Evolutionary conservation across 2,888 invertebrate species (phyloP).

Genomic region (Hymenopus coronatus): DNA sequence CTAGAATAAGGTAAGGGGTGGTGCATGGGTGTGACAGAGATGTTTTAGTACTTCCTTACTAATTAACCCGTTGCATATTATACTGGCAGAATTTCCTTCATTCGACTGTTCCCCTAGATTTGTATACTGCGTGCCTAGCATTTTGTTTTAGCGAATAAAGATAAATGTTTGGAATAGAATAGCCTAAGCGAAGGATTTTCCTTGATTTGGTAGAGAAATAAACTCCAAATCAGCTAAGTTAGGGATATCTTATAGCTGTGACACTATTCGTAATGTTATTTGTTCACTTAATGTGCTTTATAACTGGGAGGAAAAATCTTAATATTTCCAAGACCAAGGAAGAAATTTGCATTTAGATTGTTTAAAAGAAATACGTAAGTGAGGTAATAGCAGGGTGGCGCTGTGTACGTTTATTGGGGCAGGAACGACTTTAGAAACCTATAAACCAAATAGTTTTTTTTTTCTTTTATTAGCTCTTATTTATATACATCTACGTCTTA

Average conservation of each 20-base stretch:
- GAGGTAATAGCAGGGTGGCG: background rate
- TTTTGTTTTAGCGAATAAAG: too few relatives aligned
- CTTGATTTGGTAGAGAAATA: background rate
- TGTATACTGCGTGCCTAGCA: too few relatives aligned
- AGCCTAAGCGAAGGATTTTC: background rate
- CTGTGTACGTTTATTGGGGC: background rate
- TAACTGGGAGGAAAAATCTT: background rate
- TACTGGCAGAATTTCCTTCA: too few relatives aligned
- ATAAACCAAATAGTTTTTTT: background rate
- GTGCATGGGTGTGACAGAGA: too few relatives aligned
- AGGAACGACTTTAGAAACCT: background rate
- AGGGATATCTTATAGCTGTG: background rate
- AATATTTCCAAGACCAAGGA: slow-evolving; percentile 13
- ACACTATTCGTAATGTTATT: background rate
- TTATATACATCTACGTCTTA: background rate
- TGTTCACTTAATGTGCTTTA: background rate
- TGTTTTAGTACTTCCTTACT: too few relatives aligned
- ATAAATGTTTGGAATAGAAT: too few relatives aligned
- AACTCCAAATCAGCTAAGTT: background rate
- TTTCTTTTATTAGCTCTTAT: background rate
- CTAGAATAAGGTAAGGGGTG: too few relatives aligned
- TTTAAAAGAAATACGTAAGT: background rate
- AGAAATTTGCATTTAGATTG: slow-evolving; percentile 19
- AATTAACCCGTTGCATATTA: too few relatives aligned
- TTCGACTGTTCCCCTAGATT: too few relatives aligned